Percentiles rank a stretch among this genome's conserved stretches.
phyloP scores from a whole-genome alignment of 2,888 invertebrate genomes.

The Folsomia manolachei region DNA sequence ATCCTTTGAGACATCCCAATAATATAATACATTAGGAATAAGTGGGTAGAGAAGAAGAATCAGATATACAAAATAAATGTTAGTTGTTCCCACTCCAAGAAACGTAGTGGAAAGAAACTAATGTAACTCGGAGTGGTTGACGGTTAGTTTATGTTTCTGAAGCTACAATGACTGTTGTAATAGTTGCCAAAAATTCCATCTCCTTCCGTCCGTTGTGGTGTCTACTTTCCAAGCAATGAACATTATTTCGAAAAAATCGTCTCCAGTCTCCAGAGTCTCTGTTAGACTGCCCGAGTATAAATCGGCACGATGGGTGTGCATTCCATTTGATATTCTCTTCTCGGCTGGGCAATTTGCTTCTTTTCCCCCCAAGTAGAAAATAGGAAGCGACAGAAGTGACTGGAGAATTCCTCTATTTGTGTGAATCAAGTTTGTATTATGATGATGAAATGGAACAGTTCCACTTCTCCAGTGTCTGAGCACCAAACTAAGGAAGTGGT shows the following conservation, averaged over 20 bases:
- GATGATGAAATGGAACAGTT: constrained; percentile 4
- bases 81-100: neutral
- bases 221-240: constrained; percentile 1
- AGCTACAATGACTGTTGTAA: constrained; percentile 4
- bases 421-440: constrained; percentile 18
- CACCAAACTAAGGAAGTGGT: neutral
- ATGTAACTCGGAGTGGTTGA: neutral
- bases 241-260: constrained; percentile 14
- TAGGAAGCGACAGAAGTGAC: constrained; percentile 12
- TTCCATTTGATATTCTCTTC: constrained; percentile 36
- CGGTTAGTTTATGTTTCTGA: too few species aligned
- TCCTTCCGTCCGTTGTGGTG: neutral
- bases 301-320: constrained; percentile 11
- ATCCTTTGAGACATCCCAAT: constrained; percentile 30
- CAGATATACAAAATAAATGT: constrained; percentile 7
- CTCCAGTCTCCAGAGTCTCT: constrained; percentile 21
- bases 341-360: constrained; percentile 33
- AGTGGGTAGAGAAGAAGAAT: constrained; percentile 13
- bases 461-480: neutral
- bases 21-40: constrained; percentile 18
- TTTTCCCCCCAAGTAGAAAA: constrained; percentile 13
- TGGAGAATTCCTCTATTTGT: constrained; percentile 18
- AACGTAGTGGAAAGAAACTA: neutral
- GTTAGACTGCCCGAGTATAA: neutral
- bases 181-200: constrained; percentile 17